A percentile compares a stretch with the other conserved stretches of the same genome.
These are phyloP conservation scores for Petrocephalus zakoni DNA, from an alignment of 2,113 vertebrate species.

Conservation along the genomic window DNA sequence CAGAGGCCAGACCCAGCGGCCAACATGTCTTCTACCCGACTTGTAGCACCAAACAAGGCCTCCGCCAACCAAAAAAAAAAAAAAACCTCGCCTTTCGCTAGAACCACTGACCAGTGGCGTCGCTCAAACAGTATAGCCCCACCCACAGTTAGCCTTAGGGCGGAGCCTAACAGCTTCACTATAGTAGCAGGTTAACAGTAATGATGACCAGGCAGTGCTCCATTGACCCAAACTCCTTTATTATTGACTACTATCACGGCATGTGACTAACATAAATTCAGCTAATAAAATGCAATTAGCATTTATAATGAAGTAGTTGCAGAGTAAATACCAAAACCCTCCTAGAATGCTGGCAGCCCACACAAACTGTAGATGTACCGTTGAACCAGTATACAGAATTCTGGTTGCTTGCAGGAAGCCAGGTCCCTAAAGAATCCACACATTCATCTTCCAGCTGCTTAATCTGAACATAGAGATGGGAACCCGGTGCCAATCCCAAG, in stretches of 20 bases:
- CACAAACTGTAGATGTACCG: not conserved
- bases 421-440: not conserved
- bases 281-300: not conserved
- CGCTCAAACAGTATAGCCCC: not conserved
- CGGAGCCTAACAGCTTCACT: not conserved
- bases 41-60: not conserved
- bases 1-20: not conserved
- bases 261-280: not conserved
- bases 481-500: not conserved
- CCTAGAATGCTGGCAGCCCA: not conserved
- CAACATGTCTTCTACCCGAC: slow-evolving; percentile 20
- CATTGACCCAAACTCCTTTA: not conserved
- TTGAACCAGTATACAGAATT: not conserved
- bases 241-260: not conserved
- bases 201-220: not conserved
- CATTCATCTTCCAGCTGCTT: not conserved
- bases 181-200: not conserved
- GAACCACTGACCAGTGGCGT: not conserved
- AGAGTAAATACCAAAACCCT: not conserved
- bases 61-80: not conserved
- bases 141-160: not conserved
- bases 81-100: not conserved
- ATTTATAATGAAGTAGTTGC: not conserved
- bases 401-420: not conserved
- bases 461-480: not conserved